These are phyloP conservation scores for Zonotrichia leucophrys DNA, from an alignment of 2,113 vertebrate species.

Conservation along the genomic window DNA sequence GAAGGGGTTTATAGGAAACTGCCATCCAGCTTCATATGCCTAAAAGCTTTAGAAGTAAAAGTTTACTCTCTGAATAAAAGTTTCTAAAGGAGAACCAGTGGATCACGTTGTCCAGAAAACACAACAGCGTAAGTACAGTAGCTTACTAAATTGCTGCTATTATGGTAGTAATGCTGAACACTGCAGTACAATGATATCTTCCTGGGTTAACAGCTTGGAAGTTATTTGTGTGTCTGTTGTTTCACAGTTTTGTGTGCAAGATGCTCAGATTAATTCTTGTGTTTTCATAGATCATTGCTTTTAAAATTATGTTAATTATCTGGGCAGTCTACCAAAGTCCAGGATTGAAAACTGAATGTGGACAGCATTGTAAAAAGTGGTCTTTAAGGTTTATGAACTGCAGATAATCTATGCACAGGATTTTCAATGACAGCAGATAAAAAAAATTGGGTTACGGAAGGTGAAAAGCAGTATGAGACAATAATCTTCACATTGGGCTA, in stretches of 20 bases:
- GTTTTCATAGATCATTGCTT: not conserved
- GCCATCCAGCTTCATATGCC: not conserved
- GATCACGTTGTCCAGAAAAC: not conserved
- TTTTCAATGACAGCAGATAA: not conserved
- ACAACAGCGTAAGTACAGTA: not conserved
- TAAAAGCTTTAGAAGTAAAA: not conserved
- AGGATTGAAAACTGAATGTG: not conserved
- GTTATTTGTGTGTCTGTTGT: not conserved
- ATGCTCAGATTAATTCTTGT: not conserved
- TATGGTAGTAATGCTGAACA: not conserved
- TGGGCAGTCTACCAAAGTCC: not conserved
- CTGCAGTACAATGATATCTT: not conserved
- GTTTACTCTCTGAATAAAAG: not conserved
- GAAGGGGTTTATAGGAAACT: not conserved
- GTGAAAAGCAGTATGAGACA: not conserved
- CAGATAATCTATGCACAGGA: not conserved
- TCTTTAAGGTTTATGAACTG: not conserved
- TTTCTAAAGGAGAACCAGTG: not conserved
- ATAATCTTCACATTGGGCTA: not conserved
- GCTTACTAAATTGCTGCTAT: not conserved
- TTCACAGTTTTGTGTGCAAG: not conserved
- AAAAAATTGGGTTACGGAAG: not conserved
- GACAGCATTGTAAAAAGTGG: not conserved
- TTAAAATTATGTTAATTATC: not conserved
- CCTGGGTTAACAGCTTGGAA: not conserved